Evolutionary conservation across 2,888 invertebrate genomes (phyloP).

Genomic region (Scotopteryx bipunctaria): DNA sequence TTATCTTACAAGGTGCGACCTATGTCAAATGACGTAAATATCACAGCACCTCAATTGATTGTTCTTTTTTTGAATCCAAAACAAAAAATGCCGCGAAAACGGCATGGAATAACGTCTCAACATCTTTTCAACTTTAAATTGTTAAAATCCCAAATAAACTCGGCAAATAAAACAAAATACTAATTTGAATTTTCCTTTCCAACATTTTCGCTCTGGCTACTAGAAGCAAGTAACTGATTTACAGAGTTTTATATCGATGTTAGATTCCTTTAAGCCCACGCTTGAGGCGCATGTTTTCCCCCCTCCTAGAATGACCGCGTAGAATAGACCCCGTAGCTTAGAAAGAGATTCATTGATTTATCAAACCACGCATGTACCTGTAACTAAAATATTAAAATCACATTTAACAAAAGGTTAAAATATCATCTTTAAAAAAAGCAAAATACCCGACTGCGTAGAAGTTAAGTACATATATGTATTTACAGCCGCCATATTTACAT

Average conservation of each 20-base stretch:
- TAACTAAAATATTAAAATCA: background rate
- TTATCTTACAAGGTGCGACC: too few species aligned
- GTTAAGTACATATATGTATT: too few species aligned
- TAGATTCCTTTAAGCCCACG: conserved; percentile 51
- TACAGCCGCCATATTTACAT: too few species aligned
- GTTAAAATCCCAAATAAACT: conserved; percentile 32
- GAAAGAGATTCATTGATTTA: conserved; percentile 77
- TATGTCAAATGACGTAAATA: too few species aligned
- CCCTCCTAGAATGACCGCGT: conserved; percentile 71
- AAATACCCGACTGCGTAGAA: too few species aligned
- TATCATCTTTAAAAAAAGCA: too few species aligned
- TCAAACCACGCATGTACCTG: conserved; percentile 16
- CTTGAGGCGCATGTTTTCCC: conserved; percentile 43
- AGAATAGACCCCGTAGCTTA: conserved; percentile 75
- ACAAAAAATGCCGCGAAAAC: too few species aligned
- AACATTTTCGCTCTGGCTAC: conserved; percentile 82
- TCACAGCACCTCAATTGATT: too few species aligned
- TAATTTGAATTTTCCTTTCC: conserved; percentile 62
- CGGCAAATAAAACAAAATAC: conserved; percentile 43
- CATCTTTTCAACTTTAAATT: conserved; percentile 1
- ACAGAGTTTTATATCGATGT: conserved; percentile 57
- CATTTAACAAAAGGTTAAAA: too few species aligned
- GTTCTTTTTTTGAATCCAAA: too few species aligned
- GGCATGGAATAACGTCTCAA: conserved; percentile 29
- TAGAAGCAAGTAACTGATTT: conserved; percentile 80